Percentiles rank a stretch among this genome's conserved stretches.
Conservation (phyloP, 30 jellyfish, hydroid and myxozoan genomes). For the Pseudorhiza aurosa region DNA sequence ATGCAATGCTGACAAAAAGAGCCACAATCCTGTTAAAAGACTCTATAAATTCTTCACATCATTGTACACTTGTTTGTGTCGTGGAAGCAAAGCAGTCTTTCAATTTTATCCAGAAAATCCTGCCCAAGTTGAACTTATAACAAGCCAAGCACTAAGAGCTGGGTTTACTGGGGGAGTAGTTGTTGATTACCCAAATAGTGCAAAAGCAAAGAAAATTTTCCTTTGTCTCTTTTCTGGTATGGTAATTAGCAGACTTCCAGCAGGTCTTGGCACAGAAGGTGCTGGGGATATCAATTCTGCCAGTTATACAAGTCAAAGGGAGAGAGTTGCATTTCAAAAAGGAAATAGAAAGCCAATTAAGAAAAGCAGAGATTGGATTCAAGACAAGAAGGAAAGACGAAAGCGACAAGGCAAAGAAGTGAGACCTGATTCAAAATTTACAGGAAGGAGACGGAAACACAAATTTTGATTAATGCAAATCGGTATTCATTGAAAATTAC, state of each 20-base stretch:
- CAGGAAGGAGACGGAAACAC: slow-evolving; percentile 83
- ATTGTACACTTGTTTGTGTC: slow-evolving; percentile 74
- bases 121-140: slow-evolving; percentile 89
- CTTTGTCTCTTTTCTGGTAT: slow-evolving; percentile 92
- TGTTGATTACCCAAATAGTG: slow-evolving; percentile 96
- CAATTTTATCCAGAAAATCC: slow-evolving; percentile 97
- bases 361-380: slow-evolving; percentile 90
- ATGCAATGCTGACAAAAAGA: slow-evolving; percentile 88
- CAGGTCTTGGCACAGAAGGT: slow-evolving; percentile 69
- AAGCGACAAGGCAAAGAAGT: slow-evolving; percentile 93
- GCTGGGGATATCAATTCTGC: slow-evolving; percentile 39
- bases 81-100: slow-evolving; percentile 93
- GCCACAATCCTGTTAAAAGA: slow-evolving; percentile 93
- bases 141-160: slow-evolving; percentile 90
- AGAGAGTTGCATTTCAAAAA: not conserved
- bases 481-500: too few species aligned
- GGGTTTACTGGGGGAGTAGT: slow-evolving; percentile 99
- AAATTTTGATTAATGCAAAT: slow-evolving; percentile 47
- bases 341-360: slow-evolving; percentile 62
- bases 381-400: slow-evolving; percentile 79
- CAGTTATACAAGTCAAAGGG: slow-evolving; percentile 33
- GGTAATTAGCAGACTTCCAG: slow-evolving; percentile 46
- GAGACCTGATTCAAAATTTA: slow-evolving; percentile 76
- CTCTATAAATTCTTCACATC: slow-evolving; percentile 80
- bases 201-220: slow-evolving; percentile 94